Base-by-base conservation (phyloP, 1,140 invertebrate genomes). In the Drosophila dunni region DNA sequence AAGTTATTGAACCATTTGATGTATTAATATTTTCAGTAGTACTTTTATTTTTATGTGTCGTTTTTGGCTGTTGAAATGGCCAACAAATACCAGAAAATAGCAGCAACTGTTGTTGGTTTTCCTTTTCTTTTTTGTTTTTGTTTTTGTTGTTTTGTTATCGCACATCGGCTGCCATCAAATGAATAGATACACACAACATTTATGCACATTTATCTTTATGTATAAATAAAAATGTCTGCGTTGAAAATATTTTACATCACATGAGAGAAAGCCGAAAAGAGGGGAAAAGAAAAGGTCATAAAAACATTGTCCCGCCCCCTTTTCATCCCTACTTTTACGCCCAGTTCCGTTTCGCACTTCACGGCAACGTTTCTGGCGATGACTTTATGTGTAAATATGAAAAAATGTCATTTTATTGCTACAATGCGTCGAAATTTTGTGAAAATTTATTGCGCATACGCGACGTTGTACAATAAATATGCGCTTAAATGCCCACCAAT, bases 341-440 rank as follows among this genome's bases (percentile, higher is more conserved):
- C 29, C 29, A 53, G 5, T 53, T 33, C 50, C 29, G 33, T 9
- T 54, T 34, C 36, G 38, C 40, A 42, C 36, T 62, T 74, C 50
- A 56, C 34, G 56, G 38, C 46, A 45, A 56, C 58, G 53, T 72
- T 72, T 83, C 54, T 68, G 63, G 68, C 83, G 53, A 77, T 89
- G 84, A 89, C 83, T 88, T 89, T 83, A 89, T 89, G 84, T 89
- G 84, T 84, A 89, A 89, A 89, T 89, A 89, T 89, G 84, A 89
- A 89, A 89, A 89, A 89, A 89, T 89, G 74, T 74, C 84, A 89
- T 89, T 89, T 88, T 84, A 89, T 89, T 89, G 84, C 84, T 81
- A 89, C 84, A 89, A 84, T 83, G 80, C 84, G 80, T 89, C 71
- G 84, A 89, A 89, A 89, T 89, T 89, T 84, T 78, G 84, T 89